Percentiles rank a stretch among this genome's conserved stretches.
Conservation (phyloP, 2,888 invertebrate species). For the Eupithecia vulgata region DNA sequence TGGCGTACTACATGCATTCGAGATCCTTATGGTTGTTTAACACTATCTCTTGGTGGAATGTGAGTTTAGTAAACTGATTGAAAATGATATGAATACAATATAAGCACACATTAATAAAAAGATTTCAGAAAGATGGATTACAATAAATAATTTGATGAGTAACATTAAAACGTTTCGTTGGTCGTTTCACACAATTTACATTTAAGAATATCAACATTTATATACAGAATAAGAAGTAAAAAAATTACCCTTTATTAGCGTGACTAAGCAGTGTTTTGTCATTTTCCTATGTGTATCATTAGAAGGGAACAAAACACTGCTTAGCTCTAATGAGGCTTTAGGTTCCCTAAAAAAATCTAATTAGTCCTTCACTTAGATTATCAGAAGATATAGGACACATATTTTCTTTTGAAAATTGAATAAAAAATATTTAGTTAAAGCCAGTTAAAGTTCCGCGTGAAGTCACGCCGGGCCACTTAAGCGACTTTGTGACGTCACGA, state of each 20-base stretch:
- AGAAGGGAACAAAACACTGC: background rate
- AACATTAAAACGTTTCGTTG: slow-evolving; percentile 39
- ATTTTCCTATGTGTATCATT: background rate
- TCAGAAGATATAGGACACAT: no score
- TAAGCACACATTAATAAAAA: slow-evolving; percentile 16
- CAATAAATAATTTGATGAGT: slow-evolving; percentile 16
- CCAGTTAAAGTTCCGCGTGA: no score
- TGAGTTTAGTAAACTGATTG: background rate
- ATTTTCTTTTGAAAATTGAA: no score
- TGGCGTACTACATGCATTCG: background rate
- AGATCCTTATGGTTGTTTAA: background rate
- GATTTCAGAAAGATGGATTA: slow-evolving; percentile 11
- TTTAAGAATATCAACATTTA: slow-evolving; percentile 34
- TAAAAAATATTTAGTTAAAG: no score
- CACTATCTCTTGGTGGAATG: background rate
- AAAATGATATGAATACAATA: slow-evolving; percentile 11
- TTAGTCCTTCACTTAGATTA: no score
- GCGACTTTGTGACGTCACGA: no score
- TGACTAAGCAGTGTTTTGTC: background rate
- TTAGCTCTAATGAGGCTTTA: background rate
- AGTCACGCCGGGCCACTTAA: no score
- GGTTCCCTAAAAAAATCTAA: no score
- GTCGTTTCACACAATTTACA: slow-evolving; percentile 38
- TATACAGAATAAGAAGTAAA: slow-evolving; percentile 15
- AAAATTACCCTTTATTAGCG: background rate